Conservation (phyloP, 2,888 invertebrate species). For the Pandemis cinnamomeana region DNA sequence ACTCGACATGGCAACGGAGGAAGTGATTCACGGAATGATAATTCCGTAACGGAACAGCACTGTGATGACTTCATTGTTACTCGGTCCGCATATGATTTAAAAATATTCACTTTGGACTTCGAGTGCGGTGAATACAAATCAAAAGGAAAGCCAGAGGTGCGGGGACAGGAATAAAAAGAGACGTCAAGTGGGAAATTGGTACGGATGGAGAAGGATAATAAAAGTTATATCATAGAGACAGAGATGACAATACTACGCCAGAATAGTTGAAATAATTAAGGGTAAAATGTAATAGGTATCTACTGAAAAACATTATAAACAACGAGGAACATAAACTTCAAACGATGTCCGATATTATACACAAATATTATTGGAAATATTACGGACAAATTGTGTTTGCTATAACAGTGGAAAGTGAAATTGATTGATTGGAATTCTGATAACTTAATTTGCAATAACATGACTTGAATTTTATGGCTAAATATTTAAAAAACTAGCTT, state of each 20-base stretch:
- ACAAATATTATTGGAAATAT: no score
- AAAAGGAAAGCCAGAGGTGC: slow-evolving; percentile 16
- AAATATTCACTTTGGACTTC: slow-evolving; percentile 41
- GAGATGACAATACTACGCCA: no score
- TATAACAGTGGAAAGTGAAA: neutral
- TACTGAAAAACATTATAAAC: no score
- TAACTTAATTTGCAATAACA: neutral
- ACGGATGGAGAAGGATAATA: neutral
- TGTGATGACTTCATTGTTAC: slow-evolving; percentile 52
- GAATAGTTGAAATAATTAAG: no score
- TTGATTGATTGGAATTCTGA: neutral
- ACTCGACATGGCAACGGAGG: slow-evolving; percentile 36
- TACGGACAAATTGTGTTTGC: no score
- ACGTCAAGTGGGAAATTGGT: neutral
- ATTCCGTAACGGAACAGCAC: slow-evolving; percentile 47
- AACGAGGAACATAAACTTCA: no score
- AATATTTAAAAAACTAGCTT: neutral
- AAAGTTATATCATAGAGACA: no score
- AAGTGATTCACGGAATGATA: slow-evolving; percentile 51
- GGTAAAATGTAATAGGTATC: neutral
- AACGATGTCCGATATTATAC: no score
- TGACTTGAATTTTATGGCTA: neutral
- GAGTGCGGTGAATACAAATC: slow-evolving; percentile 22
- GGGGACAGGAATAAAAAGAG: neutral
- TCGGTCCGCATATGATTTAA: slow-evolving; percentile 44